Evolutionary conservation across 2,888 invertebrate genomes (phyloP), one percentile per base, ranked within the genome.

Genomic region (Monopis laevigella): DNA sequence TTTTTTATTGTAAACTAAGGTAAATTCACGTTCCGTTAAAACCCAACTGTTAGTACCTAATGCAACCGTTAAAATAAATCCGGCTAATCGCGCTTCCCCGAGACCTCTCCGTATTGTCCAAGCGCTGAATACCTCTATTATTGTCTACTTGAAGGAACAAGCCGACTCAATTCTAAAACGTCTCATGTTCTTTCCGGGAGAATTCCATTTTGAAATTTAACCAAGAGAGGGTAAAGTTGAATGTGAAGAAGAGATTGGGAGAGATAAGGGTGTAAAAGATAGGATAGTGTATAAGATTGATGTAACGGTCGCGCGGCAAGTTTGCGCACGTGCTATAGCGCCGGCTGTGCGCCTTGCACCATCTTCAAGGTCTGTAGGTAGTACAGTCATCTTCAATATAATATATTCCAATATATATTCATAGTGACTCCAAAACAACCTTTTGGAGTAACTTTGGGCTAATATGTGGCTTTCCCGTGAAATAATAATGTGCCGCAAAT

Each of bases 281-380:
- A 57, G 57, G 59, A 56, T 64, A 62, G 65, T 62, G 67, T 71
- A 67, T 59, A 71, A 73, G 75, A 78, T 73, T 68, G 66, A 77
- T 77, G 74, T 77, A 70, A 71, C 74, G 77, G 71, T 60, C 61
- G 58, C 51, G 52, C n/a, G 53, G 62, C 53, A 64, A 69, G 62
- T 66, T 68, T 56, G 65, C 70, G 75, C 80, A 78, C 78, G 78
- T 80, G 78, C 71, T 66, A 29, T 36, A 42, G 44, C 51, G 61
- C 65, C 77, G 67, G 78, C 64, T 78, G 77, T 62, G 49, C 46
- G 47, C 26, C 43, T 43, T 44, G 47, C 48, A 45, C 45, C 42
- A 44, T 51, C 46, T 52, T 42, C 27, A 21, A 36, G 19, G 36
- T 26, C 7, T 26, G 43, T 34, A 45, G 45, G 50, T 50, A 52